A percentile compares a stretch with the other conserved stretches of the same genome.
phyloP scores from a whole-genome alignment of 2,797 vertebrate species.

The Cyprinodon diabolis region DNA sequence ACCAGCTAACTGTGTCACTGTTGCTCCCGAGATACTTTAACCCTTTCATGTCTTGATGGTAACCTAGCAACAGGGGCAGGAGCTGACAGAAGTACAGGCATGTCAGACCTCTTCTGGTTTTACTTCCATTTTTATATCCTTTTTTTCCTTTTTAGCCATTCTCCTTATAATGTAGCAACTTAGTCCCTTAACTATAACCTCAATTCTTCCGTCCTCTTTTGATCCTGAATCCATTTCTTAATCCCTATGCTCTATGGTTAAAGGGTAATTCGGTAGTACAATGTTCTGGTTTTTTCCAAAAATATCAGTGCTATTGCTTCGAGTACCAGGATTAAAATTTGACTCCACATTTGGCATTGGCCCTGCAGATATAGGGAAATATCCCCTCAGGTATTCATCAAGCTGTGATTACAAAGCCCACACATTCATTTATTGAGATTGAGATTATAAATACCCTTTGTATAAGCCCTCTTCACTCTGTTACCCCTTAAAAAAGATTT shows the following conservation, averaged over 20 bases:
- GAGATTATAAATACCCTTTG: not conserved
- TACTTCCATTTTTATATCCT: conserved; percentile 34
- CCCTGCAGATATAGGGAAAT: not conserved
- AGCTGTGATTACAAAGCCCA: not conserved
- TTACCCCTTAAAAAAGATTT: not conserved
- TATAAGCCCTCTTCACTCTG: not conserved
- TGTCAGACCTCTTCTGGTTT: conserved; percentile 57
- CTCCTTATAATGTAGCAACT: conserved; percentile 21
- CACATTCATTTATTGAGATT: too few species aligned
- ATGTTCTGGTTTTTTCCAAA: not conserved
- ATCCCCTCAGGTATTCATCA: not conserved
- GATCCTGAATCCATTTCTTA: not conserved
- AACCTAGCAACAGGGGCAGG: conserved; percentile 75
- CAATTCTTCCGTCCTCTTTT: not conserved
- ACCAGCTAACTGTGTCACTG: conserved; percentile 74
- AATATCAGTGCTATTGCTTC: not conserved
- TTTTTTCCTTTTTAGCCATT: conserved; percentile 39
- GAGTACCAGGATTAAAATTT: not conserved
- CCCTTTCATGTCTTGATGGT: conserved; percentile 62
- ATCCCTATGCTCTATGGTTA: not conserved
- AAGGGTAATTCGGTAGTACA: not conserved
- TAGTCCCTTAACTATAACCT: conserved; percentile 5
- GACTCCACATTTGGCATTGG: not conserved
- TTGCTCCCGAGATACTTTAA: conserved; percentile 75
- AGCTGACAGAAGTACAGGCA: conserved; percentile 57